These are phyloP conservation scores for Otus scops DNA, from an alignment of 2,797 vertebrate genomes.

Conservation along the genomic window DNA sequence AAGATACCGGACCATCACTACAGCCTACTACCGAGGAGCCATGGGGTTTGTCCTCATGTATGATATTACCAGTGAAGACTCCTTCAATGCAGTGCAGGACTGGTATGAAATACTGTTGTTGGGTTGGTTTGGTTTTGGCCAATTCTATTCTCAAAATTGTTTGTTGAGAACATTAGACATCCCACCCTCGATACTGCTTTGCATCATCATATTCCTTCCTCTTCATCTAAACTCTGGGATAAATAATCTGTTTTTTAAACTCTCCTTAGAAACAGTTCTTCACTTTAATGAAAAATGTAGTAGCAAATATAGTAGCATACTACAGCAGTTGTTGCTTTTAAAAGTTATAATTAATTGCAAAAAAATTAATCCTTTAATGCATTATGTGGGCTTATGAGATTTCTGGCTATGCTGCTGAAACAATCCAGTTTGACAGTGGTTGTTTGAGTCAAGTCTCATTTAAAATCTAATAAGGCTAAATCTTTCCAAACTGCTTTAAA, in stretches of 20 bases:
- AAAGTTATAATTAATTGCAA: not conserved
- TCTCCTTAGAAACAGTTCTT: not conserved
- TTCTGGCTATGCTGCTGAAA: not conserved
- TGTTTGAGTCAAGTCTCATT: not conserved
- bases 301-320: not conserved
- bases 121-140: not conserved
- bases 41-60: constrained; percentile 99
- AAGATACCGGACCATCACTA: constrained; percentile 94
- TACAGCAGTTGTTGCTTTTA: not conserved
- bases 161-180: not conserved
- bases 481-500: not conserved
- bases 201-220: not conserved
- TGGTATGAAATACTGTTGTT: constrained; percentile 74
- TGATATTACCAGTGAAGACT: constrained; percentile 93
- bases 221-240: not conserved
- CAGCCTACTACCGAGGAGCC: constrained; percentile 93
- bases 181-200: not conserved
- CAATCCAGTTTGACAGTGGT: not conserved
- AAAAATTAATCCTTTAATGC: not conserved
- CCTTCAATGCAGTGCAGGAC: constrained; percentile 92
- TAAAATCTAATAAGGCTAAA: not conserved
- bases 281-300: not conserved
- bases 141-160: not conserved
- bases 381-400: not conserved
- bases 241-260: not conserved